A percentile compares a stretch with the other conserved stretches of the same genome.
phyloP scores from a whole-genome alignment of 2,888 invertebrate species.

The Pollenia griseotomentosa region DNA sequence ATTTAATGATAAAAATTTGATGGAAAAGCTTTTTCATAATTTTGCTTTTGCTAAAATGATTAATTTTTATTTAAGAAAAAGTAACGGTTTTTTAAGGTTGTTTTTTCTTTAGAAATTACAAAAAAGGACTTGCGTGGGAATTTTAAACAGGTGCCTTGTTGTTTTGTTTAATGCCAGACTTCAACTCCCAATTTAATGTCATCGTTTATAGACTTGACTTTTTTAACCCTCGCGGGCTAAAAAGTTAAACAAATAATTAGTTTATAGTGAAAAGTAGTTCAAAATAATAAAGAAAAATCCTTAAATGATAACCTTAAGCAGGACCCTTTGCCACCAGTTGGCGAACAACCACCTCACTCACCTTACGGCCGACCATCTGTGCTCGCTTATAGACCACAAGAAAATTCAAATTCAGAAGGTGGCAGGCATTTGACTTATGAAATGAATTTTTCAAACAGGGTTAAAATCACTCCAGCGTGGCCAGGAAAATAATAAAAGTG shows the following conservation, averaged over 20 bases:
- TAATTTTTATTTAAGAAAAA: constrained; percentile 16
- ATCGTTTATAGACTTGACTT: constrained; percentile 64
- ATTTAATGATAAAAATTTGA: not conserved
- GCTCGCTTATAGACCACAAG: constrained; percentile 58
- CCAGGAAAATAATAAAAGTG: constrained; percentile 21
- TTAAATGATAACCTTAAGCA: constrained; percentile 49
- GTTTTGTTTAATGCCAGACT: constrained; percentile 10
- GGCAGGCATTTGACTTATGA: constrained; percentile 12
- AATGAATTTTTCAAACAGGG: constrained; percentile 24
- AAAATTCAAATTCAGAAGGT: constrained; percentile 48
- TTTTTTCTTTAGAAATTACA: not conserved
- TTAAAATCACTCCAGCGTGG: constrained; percentile 70
- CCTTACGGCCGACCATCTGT: constrained; percentile 61
- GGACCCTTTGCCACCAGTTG: constrained; percentile 48
- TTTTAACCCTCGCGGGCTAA: constrained; percentile 52
- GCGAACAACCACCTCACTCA: constrained; percentile 32
- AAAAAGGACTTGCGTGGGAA: constrained; percentile 66
- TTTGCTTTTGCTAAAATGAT: constrained; percentile 6
- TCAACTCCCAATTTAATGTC: constrained; percentile 64
- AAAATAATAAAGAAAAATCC: constrained; percentile 57
- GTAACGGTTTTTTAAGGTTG: constrained; percentile 39
- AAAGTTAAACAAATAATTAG: constrained; percentile 56
- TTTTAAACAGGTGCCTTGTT: constrained; percentile 60
- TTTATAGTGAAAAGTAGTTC: constrained; percentile 38
- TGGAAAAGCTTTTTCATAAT: not conserved